Conservation (phyloP, 2,888 invertebrate species). For the Tineola bisselliella region DNA sequence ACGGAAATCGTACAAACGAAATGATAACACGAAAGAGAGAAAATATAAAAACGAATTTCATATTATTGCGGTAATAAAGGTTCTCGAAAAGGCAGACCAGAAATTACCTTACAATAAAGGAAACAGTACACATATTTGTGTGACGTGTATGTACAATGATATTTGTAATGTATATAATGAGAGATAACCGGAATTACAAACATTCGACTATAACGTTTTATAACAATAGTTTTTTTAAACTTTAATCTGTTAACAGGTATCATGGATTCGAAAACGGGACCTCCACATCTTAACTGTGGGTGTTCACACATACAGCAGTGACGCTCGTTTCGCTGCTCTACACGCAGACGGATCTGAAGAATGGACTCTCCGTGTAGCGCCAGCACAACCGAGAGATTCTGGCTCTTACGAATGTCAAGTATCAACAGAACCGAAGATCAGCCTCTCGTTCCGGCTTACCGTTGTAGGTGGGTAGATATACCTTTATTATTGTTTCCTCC, state of each 20-base stretch:
- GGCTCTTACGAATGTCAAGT: constrained; percentile 94
- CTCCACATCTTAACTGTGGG: constrained; percentile 77
- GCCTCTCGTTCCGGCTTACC: constrained; percentile 75
- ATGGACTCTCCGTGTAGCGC: constrained; percentile 70
- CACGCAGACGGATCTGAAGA: constrained; percentile 72
- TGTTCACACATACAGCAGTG: constrained; percentile 74
- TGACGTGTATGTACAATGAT: too few relatives aligned
- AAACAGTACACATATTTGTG: too few relatives aligned
- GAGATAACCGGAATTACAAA: too few relatives aligned
- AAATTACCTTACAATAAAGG: too few relatives aligned
- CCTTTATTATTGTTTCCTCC: background rate
- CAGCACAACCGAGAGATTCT: constrained; percentile 78
- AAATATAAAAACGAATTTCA: too few relatives aligned
- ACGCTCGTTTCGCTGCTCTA: constrained; percentile 73
- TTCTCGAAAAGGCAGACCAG: too few relatives aligned
- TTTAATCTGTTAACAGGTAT: constrained; percentile 67
- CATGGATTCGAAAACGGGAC: constrained; percentile 89
- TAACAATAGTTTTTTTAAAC: too few relatives aligned
- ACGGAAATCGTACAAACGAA: background rate
- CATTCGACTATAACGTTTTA: too few relatives aligned
- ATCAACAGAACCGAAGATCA: constrained; percentile 92
- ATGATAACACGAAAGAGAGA: background rate
- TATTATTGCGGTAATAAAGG: too few relatives aligned
- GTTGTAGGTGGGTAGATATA: constrained; percentile 76
- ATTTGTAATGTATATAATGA: too few relatives aligned